These are phyloP conservation scores for Rhabdomys pumilio DNA, from an alignment of 2,797 vertebrate species.

Conservation along the genomic window DNA sequence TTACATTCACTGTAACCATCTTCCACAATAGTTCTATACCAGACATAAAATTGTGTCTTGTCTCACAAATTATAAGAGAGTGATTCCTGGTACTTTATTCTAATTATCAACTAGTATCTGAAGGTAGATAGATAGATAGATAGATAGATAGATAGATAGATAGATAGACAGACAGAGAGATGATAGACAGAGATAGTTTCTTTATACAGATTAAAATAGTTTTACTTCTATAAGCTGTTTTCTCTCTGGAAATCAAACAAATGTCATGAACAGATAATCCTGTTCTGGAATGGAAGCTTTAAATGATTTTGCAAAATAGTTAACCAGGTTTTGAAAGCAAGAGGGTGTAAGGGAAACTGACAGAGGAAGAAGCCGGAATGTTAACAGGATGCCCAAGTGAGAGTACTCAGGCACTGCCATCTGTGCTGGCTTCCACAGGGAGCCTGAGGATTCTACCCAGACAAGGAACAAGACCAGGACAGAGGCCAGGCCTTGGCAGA, in stretches of 20 bases:
- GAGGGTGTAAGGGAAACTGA: neutral
- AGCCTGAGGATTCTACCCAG: no score
- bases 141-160: neutral
- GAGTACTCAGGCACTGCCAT: neutral
- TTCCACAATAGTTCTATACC: neutral
- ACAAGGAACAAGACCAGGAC: neutral
- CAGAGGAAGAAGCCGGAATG: neutral
- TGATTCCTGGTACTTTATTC: neutral
- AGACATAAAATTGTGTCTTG: neutral
- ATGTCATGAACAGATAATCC: neutral
- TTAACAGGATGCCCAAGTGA: accelerated
- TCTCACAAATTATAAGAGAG: neutral
- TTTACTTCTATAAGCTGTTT: conserved; percentile 5
- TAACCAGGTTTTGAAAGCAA: neutral
- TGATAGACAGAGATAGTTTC: neutral
- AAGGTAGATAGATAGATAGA: neutral
- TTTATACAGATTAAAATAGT: neutral
- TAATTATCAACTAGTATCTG: neutral
- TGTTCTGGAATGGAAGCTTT: neutral
- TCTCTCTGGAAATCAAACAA: neutral
- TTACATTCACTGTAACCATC: neutral
- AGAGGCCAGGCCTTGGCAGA: neutral
- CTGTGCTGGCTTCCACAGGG: no score
- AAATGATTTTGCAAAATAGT: neutral
- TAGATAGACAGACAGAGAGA: neutral